Conservation (phyloP, 2,113 vertebrate genomes). For the Mellivora capensis region DNA sequence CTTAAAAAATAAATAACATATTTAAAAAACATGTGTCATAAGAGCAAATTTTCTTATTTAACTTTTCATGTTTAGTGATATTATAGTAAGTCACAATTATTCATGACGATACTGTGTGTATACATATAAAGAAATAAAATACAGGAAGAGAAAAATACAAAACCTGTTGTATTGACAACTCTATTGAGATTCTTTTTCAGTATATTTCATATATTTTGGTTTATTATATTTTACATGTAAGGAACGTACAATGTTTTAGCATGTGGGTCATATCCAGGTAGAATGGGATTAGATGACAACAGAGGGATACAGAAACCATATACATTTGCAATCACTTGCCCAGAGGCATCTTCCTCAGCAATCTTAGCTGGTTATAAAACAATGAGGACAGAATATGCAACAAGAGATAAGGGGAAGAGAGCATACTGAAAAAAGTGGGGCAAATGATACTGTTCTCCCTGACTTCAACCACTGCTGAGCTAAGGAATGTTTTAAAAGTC, state of each 20-base stretch:
- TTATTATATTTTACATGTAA: constrained; percentile 20
- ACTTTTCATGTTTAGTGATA: background rate
- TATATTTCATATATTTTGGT: background rate
- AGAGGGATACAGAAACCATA: background rate
- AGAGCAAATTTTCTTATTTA: constrained; percentile 36
- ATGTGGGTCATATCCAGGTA: background rate
- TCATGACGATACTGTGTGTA: background rate
- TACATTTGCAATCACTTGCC: background rate
- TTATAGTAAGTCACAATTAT: constrained; percentile 31
- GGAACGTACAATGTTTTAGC: background rate
- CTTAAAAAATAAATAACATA: background rate
- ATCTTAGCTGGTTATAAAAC: background rate
- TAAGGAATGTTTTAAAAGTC: background rate
- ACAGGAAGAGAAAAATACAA: background rate
- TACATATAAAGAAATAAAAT: background rate
- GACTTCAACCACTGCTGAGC: background rate
- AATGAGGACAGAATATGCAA: background rate
- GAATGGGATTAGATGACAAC: background rate
- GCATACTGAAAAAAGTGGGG: background rate
- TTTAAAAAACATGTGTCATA: background rate
- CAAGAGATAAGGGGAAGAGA: background rate
- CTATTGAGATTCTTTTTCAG: background rate
- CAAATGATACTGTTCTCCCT: background rate
- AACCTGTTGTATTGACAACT: background rate
- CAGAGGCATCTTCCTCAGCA: background rate